Evolutionary conservation across 1,140 invertebrate genomes (phyloP), one percentile per base, ranked within the genome.

Genomic region (Episyrphus balteatus): DNA sequence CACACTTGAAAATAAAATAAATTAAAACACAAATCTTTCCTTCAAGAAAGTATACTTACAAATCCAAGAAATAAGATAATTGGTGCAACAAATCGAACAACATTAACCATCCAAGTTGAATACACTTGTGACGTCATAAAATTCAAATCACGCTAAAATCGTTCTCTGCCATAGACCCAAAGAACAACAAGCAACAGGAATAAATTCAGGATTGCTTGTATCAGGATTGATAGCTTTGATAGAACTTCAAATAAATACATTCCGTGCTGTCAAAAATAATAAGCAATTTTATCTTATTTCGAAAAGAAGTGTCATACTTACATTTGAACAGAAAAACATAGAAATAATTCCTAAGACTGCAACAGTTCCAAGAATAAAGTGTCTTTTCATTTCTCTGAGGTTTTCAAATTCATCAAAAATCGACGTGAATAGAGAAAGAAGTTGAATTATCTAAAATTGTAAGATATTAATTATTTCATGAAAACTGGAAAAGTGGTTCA

Each of bases 41-140:
- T n/a, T n/a, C n/a, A n/a, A n/a, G n/a, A 8, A 5, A 5, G 1
- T 7, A 26, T 3, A 55, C 57, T n/a, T 44, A 66, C 63, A 52
- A 66, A 33, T 6, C 51, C 13, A 2, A 49, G 8, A 2, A 57
- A 0, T 8, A 66, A 42, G 33, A 58, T 48, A 0, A 66, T 5
- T 2, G 63, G 63, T 9, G 59, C 50, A 21, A 66, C 54, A 38
- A 58, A 66, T 15, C 63, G 54, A 11, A 66, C 41, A 7, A 62
- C 46, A 34, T 56, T 56, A 2, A 66, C 38, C 46, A 59, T 63
- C 63, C 63, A 66, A 0, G 61, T 61, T 10, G 54, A 75, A 9
- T 90, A 75, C 31, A 79, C 78, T 51, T 77, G 71, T 3, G 83
- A 80, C n/a, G 86, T 73, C 88, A 91, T 92, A 53, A 85, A 83